These are phyloP conservation scores for Sylvilagus floridanus DNA, from an alignment of 2,797 vertebrate genomes.

Conservation along the genomic window DNA sequence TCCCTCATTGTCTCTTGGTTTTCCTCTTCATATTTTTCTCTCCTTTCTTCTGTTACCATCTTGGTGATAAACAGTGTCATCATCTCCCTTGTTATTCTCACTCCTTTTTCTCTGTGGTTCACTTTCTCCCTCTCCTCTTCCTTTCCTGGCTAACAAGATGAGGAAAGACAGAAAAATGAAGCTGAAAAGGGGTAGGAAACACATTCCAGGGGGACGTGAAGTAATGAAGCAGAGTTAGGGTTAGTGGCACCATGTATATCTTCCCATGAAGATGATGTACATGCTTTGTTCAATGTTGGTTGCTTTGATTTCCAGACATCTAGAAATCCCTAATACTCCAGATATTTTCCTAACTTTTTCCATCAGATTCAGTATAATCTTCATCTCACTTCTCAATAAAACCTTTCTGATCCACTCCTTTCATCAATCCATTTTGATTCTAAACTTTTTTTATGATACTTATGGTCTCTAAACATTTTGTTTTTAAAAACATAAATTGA, in stretches of 20 bases:
- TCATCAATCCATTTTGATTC: not conserved
- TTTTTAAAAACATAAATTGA: not conserved
- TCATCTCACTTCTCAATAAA: not conserved
- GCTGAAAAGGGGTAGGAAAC: not conserved
- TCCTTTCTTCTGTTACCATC: not conserved
- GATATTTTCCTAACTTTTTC: not conserved
- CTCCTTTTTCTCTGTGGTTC: not conserved
- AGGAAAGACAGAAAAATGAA: not conserved
- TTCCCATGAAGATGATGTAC: not conserved
- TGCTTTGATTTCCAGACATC: not conserved
- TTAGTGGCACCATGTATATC: rapidly evolving
- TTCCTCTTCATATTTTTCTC: not conserved
- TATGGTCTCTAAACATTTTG: not conserved
- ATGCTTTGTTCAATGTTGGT: not conserved
- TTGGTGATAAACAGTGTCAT: not conserved
- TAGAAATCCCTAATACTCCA: not conserved
- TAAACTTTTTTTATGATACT: not conserved
- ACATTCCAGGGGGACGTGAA: not conserved
- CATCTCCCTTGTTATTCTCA: not conserved
- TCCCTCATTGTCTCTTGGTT: not conserved
- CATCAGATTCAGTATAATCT: not conserved
- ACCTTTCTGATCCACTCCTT: not conserved
- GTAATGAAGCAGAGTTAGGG: not conserved
- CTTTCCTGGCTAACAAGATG: not conserved
- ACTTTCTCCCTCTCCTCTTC: not conserved